Evolutionary conservation across 53 echinoderm and acorn worm species (phyloP).

Genomic region (Astropecten irregularis): DNA sequence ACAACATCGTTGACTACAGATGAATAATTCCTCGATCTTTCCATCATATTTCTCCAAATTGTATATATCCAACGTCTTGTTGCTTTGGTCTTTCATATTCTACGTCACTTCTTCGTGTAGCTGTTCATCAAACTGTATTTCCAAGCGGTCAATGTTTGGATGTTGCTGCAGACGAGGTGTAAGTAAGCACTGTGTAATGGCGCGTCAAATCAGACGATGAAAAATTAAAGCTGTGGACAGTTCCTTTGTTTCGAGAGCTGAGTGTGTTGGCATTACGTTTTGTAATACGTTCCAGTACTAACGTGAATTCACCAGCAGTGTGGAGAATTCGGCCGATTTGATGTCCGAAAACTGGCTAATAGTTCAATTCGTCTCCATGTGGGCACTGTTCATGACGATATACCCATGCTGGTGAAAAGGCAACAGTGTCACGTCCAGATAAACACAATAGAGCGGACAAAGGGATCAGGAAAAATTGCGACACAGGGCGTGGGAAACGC

Average conservation of each 20-base stretch:
- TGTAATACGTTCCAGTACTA: not conserved
- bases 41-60: not conserved
- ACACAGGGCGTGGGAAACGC: slow-evolving; percentile 62
- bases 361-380: not conserved
- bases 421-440: slow-evolving; percentile 34
- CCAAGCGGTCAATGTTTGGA: not conserved
- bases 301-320: not conserved
- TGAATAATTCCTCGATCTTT: slow-evolving; percentile 9
- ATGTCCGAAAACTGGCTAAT: not conserved
- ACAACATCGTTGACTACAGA: not conserved
- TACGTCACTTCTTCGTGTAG: not conserved
- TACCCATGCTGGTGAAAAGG: no score
- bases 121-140: not conserved
- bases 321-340: not conserved
- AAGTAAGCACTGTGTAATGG: not conserved
- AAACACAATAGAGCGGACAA: slow-evolving; percentile 55
- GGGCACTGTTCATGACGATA: no score
- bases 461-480: slow-evolving; percentile 34
- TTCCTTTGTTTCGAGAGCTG: slow-evolving; percentile 55
- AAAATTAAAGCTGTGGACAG: slow-evolving; percentile 38
- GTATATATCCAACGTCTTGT: slow-evolving; percentile 30
- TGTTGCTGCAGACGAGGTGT: not conserved
- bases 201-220: slow-evolving; percentile 23
- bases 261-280: slow-evolving; percentile 28
- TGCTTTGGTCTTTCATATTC: not conserved